phyloP scores from a whole-genome alignment of 2,888 invertebrate species.

The Vanessa cardui region DNA sequence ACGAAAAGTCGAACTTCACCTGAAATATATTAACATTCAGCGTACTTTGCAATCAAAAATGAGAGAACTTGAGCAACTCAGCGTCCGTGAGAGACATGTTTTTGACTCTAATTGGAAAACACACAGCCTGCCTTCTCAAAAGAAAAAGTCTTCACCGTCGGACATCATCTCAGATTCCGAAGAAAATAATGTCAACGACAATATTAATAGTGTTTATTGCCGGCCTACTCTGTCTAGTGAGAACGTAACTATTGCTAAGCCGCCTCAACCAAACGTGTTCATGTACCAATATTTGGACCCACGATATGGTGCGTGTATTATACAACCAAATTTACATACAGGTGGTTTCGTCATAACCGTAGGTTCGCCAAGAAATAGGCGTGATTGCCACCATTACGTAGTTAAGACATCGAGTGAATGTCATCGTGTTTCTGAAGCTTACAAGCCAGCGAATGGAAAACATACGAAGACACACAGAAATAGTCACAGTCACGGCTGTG shows the following conservation, averaged over 20 bases:
- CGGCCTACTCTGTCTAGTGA: constrained; percentile 92
- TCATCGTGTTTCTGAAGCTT: constrained; percentile 63
- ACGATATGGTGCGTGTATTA: constrained; percentile 86
- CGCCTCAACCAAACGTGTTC: constrained; percentile 75
- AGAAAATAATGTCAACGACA: constrained; percentile 70
- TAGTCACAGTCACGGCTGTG: constrained; percentile 84
- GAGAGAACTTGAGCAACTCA: constrained; percentile 91
- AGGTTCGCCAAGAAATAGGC: constrained; percentile 85
- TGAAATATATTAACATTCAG: constrained; percentile 95
- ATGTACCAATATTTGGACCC: constrained; percentile 89
- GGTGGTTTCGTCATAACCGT: constrained; percentile 89
- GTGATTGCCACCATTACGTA: constrained; percentile 87
- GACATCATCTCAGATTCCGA: constrained; percentile 73
- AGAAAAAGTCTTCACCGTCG: constrained; percentile 86
- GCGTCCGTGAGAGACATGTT: constrained; percentile 91
- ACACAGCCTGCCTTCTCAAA: constrained; percentile 92
- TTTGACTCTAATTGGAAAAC: constrained; percentile 95
- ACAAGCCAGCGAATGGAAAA: constrained; percentile 62
- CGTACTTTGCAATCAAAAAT: constrained; percentile 92
- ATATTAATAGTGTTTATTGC: constrained; percentile 84
- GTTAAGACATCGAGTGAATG: constrained; percentile 75
- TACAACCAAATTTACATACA: constrained; percentile 85
- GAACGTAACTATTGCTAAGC: constrained; percentile 84
- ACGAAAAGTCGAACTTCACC: constrained; percentile 95
- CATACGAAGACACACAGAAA: constrained; percentile 65